These are phyloP conservation scores for Lasaia peninsularis DNA, from an alignment of 1,140 invertebrate genomes.

Conservation along the genomic window DNA sequence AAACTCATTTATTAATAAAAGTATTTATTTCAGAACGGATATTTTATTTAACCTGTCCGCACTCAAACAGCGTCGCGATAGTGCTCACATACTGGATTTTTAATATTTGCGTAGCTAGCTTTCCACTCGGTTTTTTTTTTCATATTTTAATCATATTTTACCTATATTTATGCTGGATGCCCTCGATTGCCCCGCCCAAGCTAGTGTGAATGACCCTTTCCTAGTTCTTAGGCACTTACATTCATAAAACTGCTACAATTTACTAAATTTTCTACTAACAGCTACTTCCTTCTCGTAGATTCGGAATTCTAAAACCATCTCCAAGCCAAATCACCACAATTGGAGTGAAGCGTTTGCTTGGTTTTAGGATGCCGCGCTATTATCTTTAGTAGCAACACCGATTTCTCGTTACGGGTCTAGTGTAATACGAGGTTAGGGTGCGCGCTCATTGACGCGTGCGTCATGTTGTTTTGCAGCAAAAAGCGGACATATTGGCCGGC, in stretches of 20 bases:
- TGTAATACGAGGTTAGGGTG: conserved; percentile 27
- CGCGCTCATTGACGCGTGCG: conserved; percentile 55
- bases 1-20: conserved; percentile 69
- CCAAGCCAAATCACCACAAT: neutral
- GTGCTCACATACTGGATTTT: conserved; percentile 74
- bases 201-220: conserved; percentile 72
- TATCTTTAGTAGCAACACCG: conserved; percentile 40
- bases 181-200: conserved; percentile 63
- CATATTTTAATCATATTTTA: conserved; percentile 54
- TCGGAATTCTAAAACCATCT: conserved; percentile 61
- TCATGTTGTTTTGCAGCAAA: conserved; percentile 76
- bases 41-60: conserved; percentile 58
- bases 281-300: conserved; percentile 52
- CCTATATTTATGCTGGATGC: conserved; percentile 63
- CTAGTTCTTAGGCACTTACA: conserved; percentile 64
- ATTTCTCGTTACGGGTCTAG: conserved; percentile 28
- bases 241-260: conserved; percentile 60
- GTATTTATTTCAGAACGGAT: conserved; percentile 66
- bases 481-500: conserved; percentile 77
- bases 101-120: conserved; percentile 63
- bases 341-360: conserved; percentile 26
- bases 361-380: conserved; percentile 49
- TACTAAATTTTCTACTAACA: conserved; percentile 46
- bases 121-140: conserved; percentile 63
- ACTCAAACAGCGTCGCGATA: conserved; percentile 36